phyloP scores from a whole-genome alignment of 2,888 invertebrate species.

The Trissolcus brochymenae region DNA sequence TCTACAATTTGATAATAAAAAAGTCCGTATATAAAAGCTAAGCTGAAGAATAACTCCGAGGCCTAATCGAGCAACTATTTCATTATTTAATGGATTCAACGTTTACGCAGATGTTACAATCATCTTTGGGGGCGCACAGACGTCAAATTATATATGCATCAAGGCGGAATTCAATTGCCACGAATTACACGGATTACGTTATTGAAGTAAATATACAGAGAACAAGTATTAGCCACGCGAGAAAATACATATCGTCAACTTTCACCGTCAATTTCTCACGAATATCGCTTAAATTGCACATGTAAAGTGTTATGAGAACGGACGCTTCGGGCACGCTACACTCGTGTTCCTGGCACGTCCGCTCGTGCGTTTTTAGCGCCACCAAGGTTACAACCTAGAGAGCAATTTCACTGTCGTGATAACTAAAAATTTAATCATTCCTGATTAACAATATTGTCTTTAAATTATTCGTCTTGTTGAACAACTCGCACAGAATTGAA shows the following conservation, averaged over 20 bases:
- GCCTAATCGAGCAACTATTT: conserved; percentile 11
- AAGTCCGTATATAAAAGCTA: conserved; percentile 1
- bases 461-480: too few species aligned
- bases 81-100: conserved; percentile 40
- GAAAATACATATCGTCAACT: conserved; percentile 42
- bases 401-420: too few species aligned
- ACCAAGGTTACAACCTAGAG: conserved; percentile 24
- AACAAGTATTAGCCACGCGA: conserved; percentile 9
- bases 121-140: background rate
- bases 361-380: background rate
- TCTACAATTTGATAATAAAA: conserved; percentile 15
- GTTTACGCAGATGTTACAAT: conserved; percentile 40
- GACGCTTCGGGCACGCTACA: conserved; percentile 8
- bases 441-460: too few species aligned
- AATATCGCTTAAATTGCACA: conserved; percentile 49
- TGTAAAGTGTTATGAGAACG: conserved; percentile 49
- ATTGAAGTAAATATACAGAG: conserved; percentile 17
- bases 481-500: too few species aligned
- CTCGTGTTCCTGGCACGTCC: conserved; percentile 8
- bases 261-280: conserved; percentile 55
- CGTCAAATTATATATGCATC: conserved; percentile 23
- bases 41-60: background rate
- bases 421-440: too few species aligned
- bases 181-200: conserved; percentile 48
- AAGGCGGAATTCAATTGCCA: conserved; percentile 16